Evolutionary conservation across 2,113 vertebrate species (phyloP).

Genomic region (Aldabrachelys gigantea): DNA sequence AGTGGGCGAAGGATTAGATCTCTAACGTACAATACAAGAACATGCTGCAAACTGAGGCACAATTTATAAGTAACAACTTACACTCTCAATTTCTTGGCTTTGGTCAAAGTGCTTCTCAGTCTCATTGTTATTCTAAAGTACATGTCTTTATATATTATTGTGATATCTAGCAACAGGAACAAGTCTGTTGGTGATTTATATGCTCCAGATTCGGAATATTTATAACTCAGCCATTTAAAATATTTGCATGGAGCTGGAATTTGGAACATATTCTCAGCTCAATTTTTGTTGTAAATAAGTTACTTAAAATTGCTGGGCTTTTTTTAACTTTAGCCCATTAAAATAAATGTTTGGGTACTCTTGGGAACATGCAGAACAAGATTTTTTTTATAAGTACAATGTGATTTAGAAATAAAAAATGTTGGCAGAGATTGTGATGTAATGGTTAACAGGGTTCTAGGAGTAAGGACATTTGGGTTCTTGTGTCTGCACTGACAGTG

Average conservation of each 20-base stretch:
- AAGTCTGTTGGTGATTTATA: neutral
- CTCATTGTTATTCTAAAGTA: neutral
- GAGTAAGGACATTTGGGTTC: neutral
- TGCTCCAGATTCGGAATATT: neutral
- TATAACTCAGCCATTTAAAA: conserved; percentile 10
- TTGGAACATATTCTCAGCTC: neutral
- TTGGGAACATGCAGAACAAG: neutral
- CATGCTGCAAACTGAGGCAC: neutral
- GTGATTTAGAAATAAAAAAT: neutral
- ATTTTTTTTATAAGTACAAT: neutral
- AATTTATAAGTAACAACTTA: neutral
- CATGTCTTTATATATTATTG: neutral
- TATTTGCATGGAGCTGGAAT: neutral
- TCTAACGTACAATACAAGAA: fast-evolving
- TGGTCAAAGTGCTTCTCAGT: neutral
- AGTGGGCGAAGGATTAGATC: neutral
- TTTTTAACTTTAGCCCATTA: neutral
- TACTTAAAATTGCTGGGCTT: neutral
- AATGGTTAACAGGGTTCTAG: neutral
- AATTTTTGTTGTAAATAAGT: neutral
- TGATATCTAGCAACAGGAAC: conserved; percentile 9
- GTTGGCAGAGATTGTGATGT: neutral
- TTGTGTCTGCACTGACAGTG: neutral
- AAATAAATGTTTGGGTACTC: neutral
- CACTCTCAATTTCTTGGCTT: neutral